phyloP scores from a whole-genome alignment of 92 coral and sea anemone genomes.

The Zoanthus sansibaricus region DNA sequence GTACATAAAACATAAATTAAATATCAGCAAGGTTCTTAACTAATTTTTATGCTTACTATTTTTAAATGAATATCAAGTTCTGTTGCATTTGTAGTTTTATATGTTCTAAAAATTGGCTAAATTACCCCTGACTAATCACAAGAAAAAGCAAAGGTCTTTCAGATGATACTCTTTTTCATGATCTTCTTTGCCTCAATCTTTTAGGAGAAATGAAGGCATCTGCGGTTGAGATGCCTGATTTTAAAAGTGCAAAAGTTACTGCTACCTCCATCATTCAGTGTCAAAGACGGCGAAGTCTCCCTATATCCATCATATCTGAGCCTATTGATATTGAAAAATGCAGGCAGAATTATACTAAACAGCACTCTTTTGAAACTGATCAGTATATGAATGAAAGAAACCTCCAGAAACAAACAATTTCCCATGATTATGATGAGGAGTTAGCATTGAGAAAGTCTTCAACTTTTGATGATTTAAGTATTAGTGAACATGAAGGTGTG shows the following conservation, averaged over 20 bases:
- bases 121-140: too few relatives aligned
- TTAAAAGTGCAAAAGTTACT: background rate
- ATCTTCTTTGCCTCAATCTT: slow-evolving; percentile 1
- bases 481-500: slow-evolving; percentile 38
- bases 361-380: slow-evolving; percentile 31
- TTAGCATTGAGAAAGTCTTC: slow-evolving; percentile 35
- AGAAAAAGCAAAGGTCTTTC: too few relatives aligned
- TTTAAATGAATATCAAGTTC: background rate
- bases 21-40: too few relatives aligned
- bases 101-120: too few relatives aligned
- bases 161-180: background rate
- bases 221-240: slow-evolving; percentile 43
- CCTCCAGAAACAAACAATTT: slow-evolving; percentile 37
- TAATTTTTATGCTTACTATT: too few relatives aligned
- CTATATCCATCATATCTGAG: slow-evolving; percentile 1
- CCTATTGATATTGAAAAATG: background rate
- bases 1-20: too few relatives aligned
- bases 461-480: slow-evolving; percentile 43
- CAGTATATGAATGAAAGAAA: slow-evolving; percentile 39
- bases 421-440: slow-evolving; percentile 35
- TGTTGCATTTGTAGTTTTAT: too few relatives aligned
- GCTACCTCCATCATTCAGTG: slow-evolving; percentile 1
- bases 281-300: slow-evolving; percentile 37
- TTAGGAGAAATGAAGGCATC: slow-evolving; percentile 54
- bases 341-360: background rate